Evolutionary conservation across 2,888 invertebrate genomes (phyloP).

Genomic region (Crocallis elinguaria): DNA sequence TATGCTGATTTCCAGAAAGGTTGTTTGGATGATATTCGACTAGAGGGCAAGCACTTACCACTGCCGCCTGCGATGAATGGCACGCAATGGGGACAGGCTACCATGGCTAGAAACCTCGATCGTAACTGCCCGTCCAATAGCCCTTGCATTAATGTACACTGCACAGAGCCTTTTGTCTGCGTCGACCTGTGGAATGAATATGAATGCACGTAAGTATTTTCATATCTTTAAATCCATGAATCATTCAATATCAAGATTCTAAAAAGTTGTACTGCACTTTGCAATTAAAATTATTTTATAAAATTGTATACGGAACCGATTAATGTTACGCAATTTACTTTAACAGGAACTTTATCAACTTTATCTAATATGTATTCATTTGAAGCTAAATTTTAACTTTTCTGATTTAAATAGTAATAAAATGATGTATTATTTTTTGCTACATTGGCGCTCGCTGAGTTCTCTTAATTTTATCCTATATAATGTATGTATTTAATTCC

Average conservation of each 20-base stretch:
- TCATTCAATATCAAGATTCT: not conserved
- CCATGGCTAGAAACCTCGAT: slow-evolving; percentile 96
- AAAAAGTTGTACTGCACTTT: not conserved
- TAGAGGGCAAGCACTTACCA: slow-evolving; percentile 97
- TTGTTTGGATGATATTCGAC: slow-evolving; percentile 88
- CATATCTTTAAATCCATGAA: not conserved
- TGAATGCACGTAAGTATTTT: slow-evolving; percentile 96
- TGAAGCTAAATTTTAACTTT: too few relatives aligned
- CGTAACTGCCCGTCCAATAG: slow-evolving; percentile 97
- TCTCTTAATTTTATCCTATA: slow-evolving; percentile 40
- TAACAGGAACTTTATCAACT: too few relatives aligned
- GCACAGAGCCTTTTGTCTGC: slow-evolving; percentile 96
- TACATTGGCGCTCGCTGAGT: slow-evolving; percentile 66
- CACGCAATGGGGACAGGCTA: slow-evolving; percentile 97
- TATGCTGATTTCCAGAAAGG: slow-evolving; percentile 98
- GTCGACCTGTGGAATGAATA: slow-evolving; percentile 99
- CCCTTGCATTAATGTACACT: slow-evolving; percentile 97
- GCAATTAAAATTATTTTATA: too few relatives aligned
- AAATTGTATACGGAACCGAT: too few relatives aligned
- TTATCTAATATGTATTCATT: too few relatives aligned
- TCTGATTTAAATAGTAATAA: slow-evolving; percentile 9
- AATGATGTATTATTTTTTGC: slow-evolving; percentile 36
- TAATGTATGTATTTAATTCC: slow-evolving; percentile 13
- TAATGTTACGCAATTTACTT: too few relatives aligned
- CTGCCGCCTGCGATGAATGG: slow-evolving; percentile 97